Base-by-base conservation (phyloP, 2,888 invertebrate species). In the Platypus cylindrus region DNA sequence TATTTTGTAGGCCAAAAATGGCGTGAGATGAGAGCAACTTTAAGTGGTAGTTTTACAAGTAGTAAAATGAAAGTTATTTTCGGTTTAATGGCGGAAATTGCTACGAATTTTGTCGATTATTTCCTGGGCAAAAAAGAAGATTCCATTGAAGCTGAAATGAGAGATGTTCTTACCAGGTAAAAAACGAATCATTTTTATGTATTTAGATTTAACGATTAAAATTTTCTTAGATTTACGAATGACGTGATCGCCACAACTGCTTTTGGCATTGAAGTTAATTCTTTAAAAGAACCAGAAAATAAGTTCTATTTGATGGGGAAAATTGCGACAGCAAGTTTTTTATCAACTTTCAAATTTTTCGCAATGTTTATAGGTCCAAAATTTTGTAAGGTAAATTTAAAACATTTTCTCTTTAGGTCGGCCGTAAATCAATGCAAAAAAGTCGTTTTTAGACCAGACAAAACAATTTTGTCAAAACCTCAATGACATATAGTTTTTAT, bases 171-270 rank as follows among this genome's bases (percentile, higher is more conserved):
- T 2, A 58, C 61, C 1, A 43, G 38, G 39, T 36, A n/a, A n/a
- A n/a, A n/a, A n/a, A n/a, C n/a, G n/a, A n/a, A n/a, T n/a, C n/a
- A n/a, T n/a, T n/a, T n/a, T n/a, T n/a, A n/a, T n/a, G n/a, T n/a
- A n/a, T n/a, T n/a, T n/a, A n/a, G n/a, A n/a, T n/a, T n/a, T n/a
- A n/a, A n/a, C n/a, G n/a, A n/a, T n/a, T n/a, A n/a, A n/a, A n/a
- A n/a, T n/a, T n/a, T n/a, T n/a, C n/a, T n/a, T n/a, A 43, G 67
- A n/a, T 67, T 59, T 40, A 55, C 66, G 1, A 68, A 64, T 37
- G 69, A 70, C 45, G 65, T 70, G 1, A 69, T 71, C 34, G 70
- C 68, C 2, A 31, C 38, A 20, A 38, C 38, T 7, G 16, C 41
- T 1, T 41, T 41, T 27, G 41, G 41, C 11, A 45, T 70, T 1